A percentile compares a stretch with the other conserved stretches of the same genome.
These are phyloP conservation scores for Pseudomugil gertrudae DNA, from an alignment of 2,797 vertebrate species.

Conservation along the genomic window DNA sequence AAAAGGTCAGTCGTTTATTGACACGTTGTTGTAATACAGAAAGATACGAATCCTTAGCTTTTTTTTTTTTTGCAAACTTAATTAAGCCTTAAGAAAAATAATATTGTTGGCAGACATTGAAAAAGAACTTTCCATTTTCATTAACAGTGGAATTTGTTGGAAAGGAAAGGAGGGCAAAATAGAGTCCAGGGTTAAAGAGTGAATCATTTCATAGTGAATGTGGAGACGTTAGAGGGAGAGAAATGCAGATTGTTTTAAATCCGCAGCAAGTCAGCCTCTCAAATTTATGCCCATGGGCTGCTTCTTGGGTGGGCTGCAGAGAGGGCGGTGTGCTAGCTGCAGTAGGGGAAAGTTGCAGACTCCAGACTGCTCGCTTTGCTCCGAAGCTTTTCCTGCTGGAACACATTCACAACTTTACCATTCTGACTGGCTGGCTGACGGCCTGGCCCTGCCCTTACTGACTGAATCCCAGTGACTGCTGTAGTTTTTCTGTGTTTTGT, in stretches of 20 bases:
- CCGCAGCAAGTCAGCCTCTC: slow-evolving; percentile 86
- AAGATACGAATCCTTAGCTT: slow-evolving; percentile 47
- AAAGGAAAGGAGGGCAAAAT: slow-evolving; percentile 61
- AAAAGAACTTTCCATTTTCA: slow-evolving; percentile 76
- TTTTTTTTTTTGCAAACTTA: slow-evolving; percentile 63
- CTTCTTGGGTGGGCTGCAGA: slow-evolving; percentile 95
- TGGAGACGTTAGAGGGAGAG: slow-evolving; percentile 54
- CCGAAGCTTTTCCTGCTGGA: slow-evolving; percentile 82
- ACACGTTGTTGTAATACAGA: slow-evolving; percentile 7
- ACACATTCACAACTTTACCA: slow-evolving; percentile 80
- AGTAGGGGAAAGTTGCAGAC: slow-evolving; percentile 81
- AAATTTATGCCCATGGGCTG: slow-evolving; percentile 93
- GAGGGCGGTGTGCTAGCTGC: slow-evolving; percentile 75
- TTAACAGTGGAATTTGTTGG: slow-evolving; percentile 78
- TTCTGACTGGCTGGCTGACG: slow-evolving; percentile 68
- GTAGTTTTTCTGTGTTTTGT: slow-evolving; percentile 12
- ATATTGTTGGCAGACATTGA: slow-evolving; percentile 75
- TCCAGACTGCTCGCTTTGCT: slow-evolving; percentile 80
- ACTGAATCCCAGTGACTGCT: slow-evolving; percentile 43
- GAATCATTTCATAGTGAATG: slow-evolving; percentile 62
- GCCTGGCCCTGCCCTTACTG: slow-evolving; percentile 59
- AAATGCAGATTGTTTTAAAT: slow-evolving; percentile 86
- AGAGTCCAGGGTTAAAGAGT: slow-evolving; percentile 62
- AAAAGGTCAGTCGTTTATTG: neutral
- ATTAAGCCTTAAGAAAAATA: slow-evolving; percentile 78